Conservation (phyloP, 1,140 invertebrate genomes). For the Zeugodacus cucurbitae region DNA sequence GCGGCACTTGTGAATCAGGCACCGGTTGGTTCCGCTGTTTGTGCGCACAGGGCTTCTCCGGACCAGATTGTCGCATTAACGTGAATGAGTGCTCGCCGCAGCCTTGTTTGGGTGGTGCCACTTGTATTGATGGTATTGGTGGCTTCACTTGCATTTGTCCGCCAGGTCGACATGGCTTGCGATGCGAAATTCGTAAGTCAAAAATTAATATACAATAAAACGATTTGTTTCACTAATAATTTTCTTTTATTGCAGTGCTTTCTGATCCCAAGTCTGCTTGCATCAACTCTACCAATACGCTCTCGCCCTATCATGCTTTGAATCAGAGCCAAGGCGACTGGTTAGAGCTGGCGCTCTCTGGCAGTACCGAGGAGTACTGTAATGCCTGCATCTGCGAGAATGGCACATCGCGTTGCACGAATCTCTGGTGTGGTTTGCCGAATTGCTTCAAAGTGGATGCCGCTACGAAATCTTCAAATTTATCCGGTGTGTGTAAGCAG, state of each 20-base stretch:
- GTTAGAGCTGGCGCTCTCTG: conserved; percentile 53
- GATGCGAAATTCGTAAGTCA: conserved; percentile 72
- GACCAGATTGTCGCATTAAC: conserved; percentile 80
- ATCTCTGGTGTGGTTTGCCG: conserved; percentile 85
- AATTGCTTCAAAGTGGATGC: conserved; percentile 76
- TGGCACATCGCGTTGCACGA: conserved; percentile 81
- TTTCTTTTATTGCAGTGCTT: conserved; percentile 51
- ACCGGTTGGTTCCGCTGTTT: conserved; percentile 81
- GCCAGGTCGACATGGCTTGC: conserved; percentile 76
- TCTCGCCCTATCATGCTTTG: conserved; percentile 58
- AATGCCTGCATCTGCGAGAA: conserved; percentile 84
- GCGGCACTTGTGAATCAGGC: conserved; percentile 85
- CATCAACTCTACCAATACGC: conserved; percentile 53
- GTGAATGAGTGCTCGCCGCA: conserved; percentile 81
- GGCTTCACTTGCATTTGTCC: conserved; percentile 86
- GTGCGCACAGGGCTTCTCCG: conserved; percentile 83
- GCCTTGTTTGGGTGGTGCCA: conserved; percentile 87
- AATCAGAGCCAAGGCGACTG: conserved; percentile 56
- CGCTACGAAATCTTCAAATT: conserved; percentile 67
- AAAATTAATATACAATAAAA: neutral
- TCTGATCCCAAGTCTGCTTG: conserved; percentile 63
- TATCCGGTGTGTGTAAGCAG: conserved; percentile 63
- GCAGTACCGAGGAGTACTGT: conserved; percentile 76
- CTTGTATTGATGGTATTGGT: conserved; percentile 81
- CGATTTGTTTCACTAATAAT: neutral